Conservation (phyloP, 2,888 invertebrate genomes). For the Spisula solida region DNA sequence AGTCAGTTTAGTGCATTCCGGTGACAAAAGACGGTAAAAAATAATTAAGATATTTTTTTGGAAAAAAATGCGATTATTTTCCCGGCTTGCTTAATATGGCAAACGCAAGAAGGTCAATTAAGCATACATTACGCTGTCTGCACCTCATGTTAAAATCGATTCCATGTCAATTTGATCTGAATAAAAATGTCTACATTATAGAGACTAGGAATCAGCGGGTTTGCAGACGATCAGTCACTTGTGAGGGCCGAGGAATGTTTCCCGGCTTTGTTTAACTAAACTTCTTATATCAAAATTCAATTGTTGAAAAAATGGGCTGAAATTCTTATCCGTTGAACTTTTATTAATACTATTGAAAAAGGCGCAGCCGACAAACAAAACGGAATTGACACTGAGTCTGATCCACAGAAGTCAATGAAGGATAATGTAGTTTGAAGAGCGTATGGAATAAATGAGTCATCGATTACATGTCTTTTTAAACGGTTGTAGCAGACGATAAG, state of each 20-base stretch:
- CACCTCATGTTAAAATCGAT: neutral
- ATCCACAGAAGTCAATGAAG: neutral
- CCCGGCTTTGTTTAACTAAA: neutral
- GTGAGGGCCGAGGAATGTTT: neutral
- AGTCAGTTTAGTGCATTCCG: neutral
- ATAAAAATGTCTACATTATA: neutral
- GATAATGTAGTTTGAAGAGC: neutral
- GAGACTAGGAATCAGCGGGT: neutral
- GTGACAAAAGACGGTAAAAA: no score
- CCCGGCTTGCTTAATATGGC: neutral
- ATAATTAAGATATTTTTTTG: neutral
- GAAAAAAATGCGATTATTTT: neutral
- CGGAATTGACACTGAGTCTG: constrained; percentile 6
- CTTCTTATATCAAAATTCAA: neutral
- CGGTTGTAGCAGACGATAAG: constrained; percentile 1
- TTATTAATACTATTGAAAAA: neutral
- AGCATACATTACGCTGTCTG: neutral
- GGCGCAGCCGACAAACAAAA: neutral
- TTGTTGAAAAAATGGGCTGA: neutral
- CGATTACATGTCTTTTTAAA: constrained; percentile 1
- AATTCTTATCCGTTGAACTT: neutral
- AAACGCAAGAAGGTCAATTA: neutral
- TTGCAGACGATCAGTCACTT: neutral
- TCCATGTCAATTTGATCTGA: neutral
- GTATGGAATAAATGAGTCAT: constrained; percentile 1